Evolutionary conservation across 2,888 invertebrate species (phyloP), one percentile per base, ranked within the genome.

Genomic region (Hipparchia semele): DNA sequence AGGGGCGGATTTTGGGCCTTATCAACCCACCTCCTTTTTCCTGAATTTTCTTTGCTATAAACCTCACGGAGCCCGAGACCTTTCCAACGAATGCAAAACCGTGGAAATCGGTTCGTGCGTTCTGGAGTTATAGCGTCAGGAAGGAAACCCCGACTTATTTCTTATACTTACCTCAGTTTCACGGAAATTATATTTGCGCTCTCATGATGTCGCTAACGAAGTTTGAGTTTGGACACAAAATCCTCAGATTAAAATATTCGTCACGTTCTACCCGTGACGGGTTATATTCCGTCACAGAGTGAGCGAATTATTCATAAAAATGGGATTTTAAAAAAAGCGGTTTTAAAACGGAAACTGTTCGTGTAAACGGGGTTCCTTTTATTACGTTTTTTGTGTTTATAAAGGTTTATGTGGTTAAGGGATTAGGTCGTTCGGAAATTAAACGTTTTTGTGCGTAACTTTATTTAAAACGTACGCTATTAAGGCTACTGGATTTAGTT

Each of bases 251-350:
- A 39, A 60, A 60, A 60, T 60, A 60, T 60, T 39, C 59, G 59
- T 60, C 58, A 58, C 58, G 58, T 13, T 58, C 12, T 8, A 3
- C 58, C 33, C 59, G 33, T 6, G 39, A 60, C 10, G 10, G 4
- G 13, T 13, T 12, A 12, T 10, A 13, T 58, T 13, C 45, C 61
- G 2, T 45, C 45, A 46, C 61, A 7, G 45, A n/a, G 12, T 6
- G 39, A 10, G 45, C 45, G 33, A 61, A 61, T 61, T 61, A 61
- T 61, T 61, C 61, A 61, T 61, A 61, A 61, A 61, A 61, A 46
- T 39, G 58, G 13, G 58, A 8, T 23, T 58, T 56, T 53, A 53
- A 53, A 53, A 53, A 58, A 58, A 58, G 61, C 45, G 45, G 61
- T 45, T 61, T 46, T 45, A 61, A n/a, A 61, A n/a, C 61, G 61